Evolutionary conservation across 2,888 invertebrate species (phyloP).

Genomic region (Ormia ochracea): DNA sequence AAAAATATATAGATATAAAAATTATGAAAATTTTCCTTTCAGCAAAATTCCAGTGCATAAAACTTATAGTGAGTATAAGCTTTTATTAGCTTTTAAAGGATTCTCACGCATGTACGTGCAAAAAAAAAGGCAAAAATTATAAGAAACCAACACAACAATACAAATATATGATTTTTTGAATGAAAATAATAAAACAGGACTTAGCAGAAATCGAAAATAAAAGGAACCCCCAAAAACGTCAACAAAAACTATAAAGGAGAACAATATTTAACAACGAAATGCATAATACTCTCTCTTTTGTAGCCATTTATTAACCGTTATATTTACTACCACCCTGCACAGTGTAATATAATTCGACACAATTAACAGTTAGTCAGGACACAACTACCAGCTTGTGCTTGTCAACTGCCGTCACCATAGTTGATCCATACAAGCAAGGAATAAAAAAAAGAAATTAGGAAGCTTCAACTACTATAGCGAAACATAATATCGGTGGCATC

Average conservation of each 20-base stretch:
- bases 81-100: constrained; percentile 51
- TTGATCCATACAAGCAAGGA: background rate
- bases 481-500: constrained; percentile 15
- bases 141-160: constrained; percentile 9
- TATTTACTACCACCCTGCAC: constrained; percentile 8
- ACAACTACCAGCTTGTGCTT: constrained; percentile 56
- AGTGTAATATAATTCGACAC: constrained; percentile 23
- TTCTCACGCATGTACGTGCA: constrained; percentile 53
- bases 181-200: constrained; percentile 40
- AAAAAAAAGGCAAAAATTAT: constrained; percentile 30
- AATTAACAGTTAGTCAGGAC: constrained; percentile 31
- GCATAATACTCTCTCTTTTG: constrained; percentile 30
- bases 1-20: constrained; percentile 26
- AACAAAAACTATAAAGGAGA: constrained; percentile 43
- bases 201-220: constrained; percentile 18
- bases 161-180: constrained; percentile 52
- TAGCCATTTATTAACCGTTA: constrained; percentile 8
- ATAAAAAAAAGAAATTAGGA: constrained; percentile 7
- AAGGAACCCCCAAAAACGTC: constrained; percentile 38
- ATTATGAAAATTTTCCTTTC: constrained; percentile 50
- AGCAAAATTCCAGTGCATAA: constrained; percentile 55
- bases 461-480: constrained; percentile 25
- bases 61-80: constrained; percentile 53
- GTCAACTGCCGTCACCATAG: constrained; percentile 22
- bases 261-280: constrained; percentile 51